Conservation (phyloP, 2,113 vertebrate genomes). For the Catagonus wagneri region DNA sequence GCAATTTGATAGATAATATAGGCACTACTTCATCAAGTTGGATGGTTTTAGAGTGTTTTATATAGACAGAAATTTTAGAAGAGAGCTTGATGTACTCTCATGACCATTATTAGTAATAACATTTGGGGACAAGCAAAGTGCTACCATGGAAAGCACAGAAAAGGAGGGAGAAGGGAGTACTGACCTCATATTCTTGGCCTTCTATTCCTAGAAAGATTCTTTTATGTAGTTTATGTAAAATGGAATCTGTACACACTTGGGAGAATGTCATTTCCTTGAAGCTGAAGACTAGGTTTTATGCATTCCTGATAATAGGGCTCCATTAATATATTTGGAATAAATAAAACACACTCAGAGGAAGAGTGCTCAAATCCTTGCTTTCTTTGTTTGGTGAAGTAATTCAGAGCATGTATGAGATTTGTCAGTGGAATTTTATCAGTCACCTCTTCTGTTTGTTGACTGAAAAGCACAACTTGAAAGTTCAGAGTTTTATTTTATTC, state of each 20-base stretch:
- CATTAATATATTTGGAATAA: background rate
- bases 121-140: background rate
- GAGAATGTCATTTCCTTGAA: background rate
- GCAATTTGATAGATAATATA: background rate
- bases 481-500: no score
- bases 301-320: background rate
- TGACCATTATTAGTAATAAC: background rate
- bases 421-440: background rate
- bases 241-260: background rate
- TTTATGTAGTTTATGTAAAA: background rate
- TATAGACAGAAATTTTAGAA: background rate
- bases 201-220: background rate
- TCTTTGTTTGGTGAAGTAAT: conserved; percentile 8
- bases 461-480: no score
- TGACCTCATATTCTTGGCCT: background rate
- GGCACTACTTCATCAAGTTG: background rate
- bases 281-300: background rate
- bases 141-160: background rate
- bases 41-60: background rate
- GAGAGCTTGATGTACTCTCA: background rate
- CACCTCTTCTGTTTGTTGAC: background rate
- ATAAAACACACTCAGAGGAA: background rate
- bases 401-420: background rate
- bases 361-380: background rate
- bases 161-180: background rate